Conservation (phyloP, 2,888 invertebrate species). For the Tricholauxania praeusta region DNA sequence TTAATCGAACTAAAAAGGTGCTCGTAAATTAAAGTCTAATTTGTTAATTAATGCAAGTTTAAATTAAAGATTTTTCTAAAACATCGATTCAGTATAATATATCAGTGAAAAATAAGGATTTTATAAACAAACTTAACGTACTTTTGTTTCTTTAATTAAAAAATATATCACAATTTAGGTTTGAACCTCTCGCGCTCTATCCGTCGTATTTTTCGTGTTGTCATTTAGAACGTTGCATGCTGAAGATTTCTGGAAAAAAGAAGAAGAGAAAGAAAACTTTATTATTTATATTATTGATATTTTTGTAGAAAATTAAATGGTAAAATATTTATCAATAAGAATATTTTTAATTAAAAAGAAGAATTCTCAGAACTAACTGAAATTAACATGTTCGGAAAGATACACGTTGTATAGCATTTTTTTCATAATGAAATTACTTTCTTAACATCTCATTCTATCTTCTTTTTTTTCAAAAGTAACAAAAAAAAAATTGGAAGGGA, state of each 20-base stretch:
- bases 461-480: too few relatives aligned
- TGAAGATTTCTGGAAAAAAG: constrained; percentile 53
- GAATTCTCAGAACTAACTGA: too few relatives aligned
- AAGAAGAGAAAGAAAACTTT: constrained; percentile 32
- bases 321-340: too few relatives aligned
- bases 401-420: too few relatives aligned
- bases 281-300: neutral
- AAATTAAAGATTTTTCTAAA: constrained; percentile 10
- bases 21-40: too few relatives aligned
- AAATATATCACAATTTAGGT: constrained; percentile 60
- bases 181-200: constrained; percentile 51
- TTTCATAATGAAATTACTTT: too few relatives aligned
- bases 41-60: neutral
- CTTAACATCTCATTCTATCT: too few relatives aligned
- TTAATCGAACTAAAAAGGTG: too few relatives aligned
- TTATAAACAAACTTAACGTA: constrained; percentile 49
- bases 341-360: too few relatives aligned
- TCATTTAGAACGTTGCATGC: constrained; percentile 63
- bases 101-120: neutral
- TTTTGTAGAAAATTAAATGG: too few relatives aligned
- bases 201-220: constrained; percentile 45
- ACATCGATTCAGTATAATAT: constrained; percentile 3
- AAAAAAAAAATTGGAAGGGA: too few relatives aligned
- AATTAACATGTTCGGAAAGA: too few relatives aligned
- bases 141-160: constrained; percentile 54